These are phyloP conservation scores for Microctonus brassicae DNA, from an alignment of 2,888 invertebrate genomes.

Conservation along the genomic window DNA sequence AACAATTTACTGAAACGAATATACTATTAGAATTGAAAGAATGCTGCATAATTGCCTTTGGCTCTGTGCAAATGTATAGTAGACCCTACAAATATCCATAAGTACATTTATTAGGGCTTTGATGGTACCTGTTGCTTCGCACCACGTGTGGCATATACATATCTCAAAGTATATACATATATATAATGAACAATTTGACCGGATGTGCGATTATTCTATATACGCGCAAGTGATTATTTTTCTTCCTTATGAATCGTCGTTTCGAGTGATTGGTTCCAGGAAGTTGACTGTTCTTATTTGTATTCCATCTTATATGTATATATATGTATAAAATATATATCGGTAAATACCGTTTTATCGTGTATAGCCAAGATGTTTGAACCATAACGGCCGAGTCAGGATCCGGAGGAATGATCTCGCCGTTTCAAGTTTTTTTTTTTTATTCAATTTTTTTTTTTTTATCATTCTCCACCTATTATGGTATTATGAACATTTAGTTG, in stretches of 20 bases:
- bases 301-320: conserved; percentile 4
- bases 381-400: conserved; percentile 49
- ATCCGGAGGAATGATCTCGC: conserved; percentile 37
- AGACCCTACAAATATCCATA: background rate
- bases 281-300: conserved; percentile 50
- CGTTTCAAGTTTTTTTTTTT: conserved; percentile 40
- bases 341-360: conserved; percentile 46
- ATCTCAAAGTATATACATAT: conserved; percentile 35
- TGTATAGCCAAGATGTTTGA: conserved; percentile 50
- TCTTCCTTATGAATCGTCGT: conserved; percentile 56
- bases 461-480: conserved; percentile 58
- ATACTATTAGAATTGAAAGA: too few relatives aligned
- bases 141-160: conserved; percentile 28
- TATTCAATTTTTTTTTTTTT: conserved; percentile 46
- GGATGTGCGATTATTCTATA: conserved; percentile 20
- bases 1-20: too few relatives aligned
- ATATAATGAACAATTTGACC: too few relatives aligned
- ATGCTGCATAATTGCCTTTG: too few relatives aligned
- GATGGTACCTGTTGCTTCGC: conserved; percentile 10
- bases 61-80: too few relatives aligned
- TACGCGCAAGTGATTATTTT: conserved; percentile 46
- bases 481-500: conserved; percentile 67
- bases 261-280: conserved; percentile 59
- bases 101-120: background rate
- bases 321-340: conserved; percentile 16